Percentiles rank a stretch among this genome's conserved stretches.
Evolutionary conservation across 2,113 vertebrate species (phyloP).

Genomic region (Sylvia atricapilla): DNA sequence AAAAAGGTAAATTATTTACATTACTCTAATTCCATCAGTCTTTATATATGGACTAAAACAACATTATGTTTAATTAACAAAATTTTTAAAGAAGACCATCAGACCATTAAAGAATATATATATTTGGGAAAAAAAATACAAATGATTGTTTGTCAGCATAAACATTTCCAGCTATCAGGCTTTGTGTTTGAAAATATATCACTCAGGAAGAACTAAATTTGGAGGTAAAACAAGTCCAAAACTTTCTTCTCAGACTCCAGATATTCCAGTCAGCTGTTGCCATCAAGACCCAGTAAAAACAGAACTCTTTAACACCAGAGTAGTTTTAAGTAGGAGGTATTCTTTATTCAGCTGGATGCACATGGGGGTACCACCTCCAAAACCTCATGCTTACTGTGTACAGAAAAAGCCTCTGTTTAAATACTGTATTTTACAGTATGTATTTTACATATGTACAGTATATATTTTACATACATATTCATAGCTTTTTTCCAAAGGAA

Average conservation of each 20-base stretch:
- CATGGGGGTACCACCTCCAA: accelerated
- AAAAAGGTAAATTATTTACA: not conserved
- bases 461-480: not conserved
- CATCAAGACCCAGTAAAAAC: not conserved
- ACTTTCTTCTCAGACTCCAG: not conserved
- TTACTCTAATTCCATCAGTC: not conserved
- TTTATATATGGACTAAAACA: not conserved
- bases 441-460: too few species aligned
- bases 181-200: not conserved
- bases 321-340: not conserved
- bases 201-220: not conserved
- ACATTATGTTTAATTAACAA: not conserved
- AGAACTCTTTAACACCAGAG: not conserved
- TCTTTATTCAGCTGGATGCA: not conserved
- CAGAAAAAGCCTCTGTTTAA: not conserved
- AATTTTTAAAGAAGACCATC: not conserved
- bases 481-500: not conserved
- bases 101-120: not conserved
- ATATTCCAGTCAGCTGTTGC: not conserved
- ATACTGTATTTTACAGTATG: not conserved
- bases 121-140: not conserved
- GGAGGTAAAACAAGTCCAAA: not conserved
- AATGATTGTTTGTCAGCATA: not conserved
- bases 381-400: accelerated
- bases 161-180: not conserved